A percentile compares a stretch with the other conserved stretches of the same genome.
These are phyloP conservation scores for Phymanthus crucifer DNA, from an alignment of 92 coral and sea anemone species.

Conservation along the genomic window DNA sequence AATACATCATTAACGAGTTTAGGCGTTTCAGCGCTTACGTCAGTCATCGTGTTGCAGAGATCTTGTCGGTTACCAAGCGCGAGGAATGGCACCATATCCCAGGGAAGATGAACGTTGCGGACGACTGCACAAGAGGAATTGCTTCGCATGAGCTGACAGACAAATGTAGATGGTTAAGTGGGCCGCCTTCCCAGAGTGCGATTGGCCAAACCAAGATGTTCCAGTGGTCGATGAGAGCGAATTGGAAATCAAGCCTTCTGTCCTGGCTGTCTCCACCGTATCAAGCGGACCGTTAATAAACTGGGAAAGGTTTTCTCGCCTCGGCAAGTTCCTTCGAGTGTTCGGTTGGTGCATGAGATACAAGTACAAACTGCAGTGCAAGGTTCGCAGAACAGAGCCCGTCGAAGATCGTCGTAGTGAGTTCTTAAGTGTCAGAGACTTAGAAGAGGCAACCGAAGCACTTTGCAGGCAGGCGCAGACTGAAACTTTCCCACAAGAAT, in stretches of 20 bases:
- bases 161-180: conserved; percentile 42
- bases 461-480: conserved; percentile 22
- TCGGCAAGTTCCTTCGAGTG: background rate
- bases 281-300: background rate
- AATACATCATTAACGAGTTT: conserved; percentile 35
- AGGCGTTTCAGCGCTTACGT: conserved; percentile 39
- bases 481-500: conserved; percentile 20
- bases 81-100: conserved; percentile 37
- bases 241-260: no score
- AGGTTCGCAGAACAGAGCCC: no score
- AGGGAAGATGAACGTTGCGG: conserved; percentile 28
- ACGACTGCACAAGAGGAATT: conserved; percentile 38
- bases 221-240: background rate
- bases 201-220: no score
- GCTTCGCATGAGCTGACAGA: conserved; percentile 5
- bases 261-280: background rate
- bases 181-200: conserved; percentile 37
- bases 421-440: conserved; percentile 28
- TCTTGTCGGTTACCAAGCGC: background rate
- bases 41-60: conserved; percentile 18
- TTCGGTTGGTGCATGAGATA: background rate
- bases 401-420: conserved; percentile 10
- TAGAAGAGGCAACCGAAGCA: conserved; percentile 28
- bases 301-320: background rate
- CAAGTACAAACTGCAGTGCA: background rate